A percentile compares a stretch with the other conserved stretches of the same genome.
These are phyloP conservation scores for Arenaria interpres DNA, from an alignment of 2,113 vertebrate species.

Conservation along the genomic window DNA sequence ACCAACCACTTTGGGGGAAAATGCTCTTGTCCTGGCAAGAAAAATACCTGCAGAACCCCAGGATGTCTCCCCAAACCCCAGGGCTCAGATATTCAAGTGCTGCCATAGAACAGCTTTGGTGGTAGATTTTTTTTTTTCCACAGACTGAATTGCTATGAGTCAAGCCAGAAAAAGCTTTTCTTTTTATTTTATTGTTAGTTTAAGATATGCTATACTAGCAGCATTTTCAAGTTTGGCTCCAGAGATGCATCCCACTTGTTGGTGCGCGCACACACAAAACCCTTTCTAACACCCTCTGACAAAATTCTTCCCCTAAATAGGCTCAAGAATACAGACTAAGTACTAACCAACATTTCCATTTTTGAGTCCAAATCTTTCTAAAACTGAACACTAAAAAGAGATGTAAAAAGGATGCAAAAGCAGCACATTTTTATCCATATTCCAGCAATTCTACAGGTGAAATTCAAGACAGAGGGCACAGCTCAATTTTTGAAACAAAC, in stretches of 20 bases:
- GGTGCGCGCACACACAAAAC: rapidly evolving
- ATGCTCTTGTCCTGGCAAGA: neutral
- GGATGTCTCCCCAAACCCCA: neutral
- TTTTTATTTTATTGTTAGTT: neutral
- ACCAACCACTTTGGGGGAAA: neutral
- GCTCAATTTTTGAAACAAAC: neutral
- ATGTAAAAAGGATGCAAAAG: neutral
- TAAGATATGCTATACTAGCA: neutral
- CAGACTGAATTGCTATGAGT: neutral
- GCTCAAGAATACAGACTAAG: neutral
- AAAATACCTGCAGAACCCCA: neutral
- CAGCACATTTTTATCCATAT: neutral
- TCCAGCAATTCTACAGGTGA: neutral
- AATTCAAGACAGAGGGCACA: neutral
- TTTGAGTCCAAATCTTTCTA: neutral
- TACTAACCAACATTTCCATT: neutral
- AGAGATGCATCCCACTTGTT: neutral
- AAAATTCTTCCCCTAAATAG: neutral
- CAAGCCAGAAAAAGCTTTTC: neutral
- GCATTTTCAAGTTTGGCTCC: neutral
- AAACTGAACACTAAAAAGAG: neutral
- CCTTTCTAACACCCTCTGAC: neutral
- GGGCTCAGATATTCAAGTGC: neutral
- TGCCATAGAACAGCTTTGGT: neutral
- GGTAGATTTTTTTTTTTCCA: neutral